A percentile compares a stretch with the other conserved stretches of the same genome.
Conservation (phyloP, 1,140 invertebrate genomes). For the Lamellibrachia luymesi region DNA sequence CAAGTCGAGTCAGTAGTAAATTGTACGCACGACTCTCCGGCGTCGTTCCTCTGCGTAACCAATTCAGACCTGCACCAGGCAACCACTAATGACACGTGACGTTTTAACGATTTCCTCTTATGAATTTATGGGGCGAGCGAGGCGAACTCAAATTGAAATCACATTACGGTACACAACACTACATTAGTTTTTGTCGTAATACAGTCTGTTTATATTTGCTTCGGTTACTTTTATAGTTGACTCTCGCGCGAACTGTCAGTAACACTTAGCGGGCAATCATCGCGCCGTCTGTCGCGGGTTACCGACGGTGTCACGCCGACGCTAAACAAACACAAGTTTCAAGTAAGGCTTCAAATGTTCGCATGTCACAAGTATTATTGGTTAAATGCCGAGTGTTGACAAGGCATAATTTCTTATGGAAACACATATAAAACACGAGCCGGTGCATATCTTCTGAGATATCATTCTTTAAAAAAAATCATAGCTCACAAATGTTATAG, state of each 20-base stretch:
- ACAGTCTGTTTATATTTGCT: background rate
- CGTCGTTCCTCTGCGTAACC: background rate
- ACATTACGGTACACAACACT: background rate
- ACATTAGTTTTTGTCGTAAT: background rate
- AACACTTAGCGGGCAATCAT: background rate
- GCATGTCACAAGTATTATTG: background rate
- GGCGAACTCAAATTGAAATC: background rate
- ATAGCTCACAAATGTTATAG: no score
- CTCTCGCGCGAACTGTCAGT: background rate
- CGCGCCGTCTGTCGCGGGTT: background rate
- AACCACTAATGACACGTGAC: background rate
- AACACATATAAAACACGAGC: background rate
- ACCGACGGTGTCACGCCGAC: background rate
- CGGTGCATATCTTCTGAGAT: background rate
- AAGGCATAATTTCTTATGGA: background rate
- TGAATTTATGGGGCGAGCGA: background rate
- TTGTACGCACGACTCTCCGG: no score
- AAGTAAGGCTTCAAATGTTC: background rate
- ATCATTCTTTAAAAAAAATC: background rate
- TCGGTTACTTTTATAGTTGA: slow-evolving; percentile 1
- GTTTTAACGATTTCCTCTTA: slow-evolving; percentile 1
- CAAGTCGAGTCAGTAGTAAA: background rate
- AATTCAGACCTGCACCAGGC: background rate
- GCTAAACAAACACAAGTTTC: background rate
- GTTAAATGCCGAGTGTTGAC: background rate